Conservation (phyloP, 2,113 vertebrate species). For the Cyprinodon brontotheroides region DNA sequence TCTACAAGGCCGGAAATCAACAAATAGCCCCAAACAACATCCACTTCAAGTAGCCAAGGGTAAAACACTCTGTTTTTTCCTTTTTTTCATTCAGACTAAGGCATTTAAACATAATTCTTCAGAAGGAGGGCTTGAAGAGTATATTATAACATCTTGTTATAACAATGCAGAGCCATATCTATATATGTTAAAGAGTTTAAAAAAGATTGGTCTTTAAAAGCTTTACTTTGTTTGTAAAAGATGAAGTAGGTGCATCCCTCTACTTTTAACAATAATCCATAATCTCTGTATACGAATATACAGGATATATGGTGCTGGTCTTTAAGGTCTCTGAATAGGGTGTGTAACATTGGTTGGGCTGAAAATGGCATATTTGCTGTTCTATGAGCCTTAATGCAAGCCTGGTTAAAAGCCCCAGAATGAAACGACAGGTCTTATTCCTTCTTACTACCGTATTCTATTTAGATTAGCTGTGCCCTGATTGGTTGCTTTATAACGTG, state of each 20-base stretch:
- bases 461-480: too few species aligned
- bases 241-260: not conserved
- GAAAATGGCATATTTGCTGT: too few species aligned
- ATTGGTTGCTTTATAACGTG: too few species aligned
- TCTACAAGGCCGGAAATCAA: constrained; percentile 28
- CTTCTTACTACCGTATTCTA: too few species aligned
- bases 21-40: not conserved
- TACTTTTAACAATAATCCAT: too few species aligned
- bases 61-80: not conserved
- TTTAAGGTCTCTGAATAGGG: too few species aligned
- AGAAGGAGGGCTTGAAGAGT: not conserved
- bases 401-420: too few species aligned
- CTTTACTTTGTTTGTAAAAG: not conserved
- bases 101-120: not conserved
- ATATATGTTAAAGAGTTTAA: not conserved
- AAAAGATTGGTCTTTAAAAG: not conserved
- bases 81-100: not conserved
- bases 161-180: not conserved
- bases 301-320: not conserved
- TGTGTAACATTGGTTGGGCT: too few species aligned
- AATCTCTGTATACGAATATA: not conserved
- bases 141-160: not conserved
- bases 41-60: not conserved
- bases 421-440: too few species aligned
- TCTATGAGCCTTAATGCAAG: too few species aligned